Conservation (phyloP, 2,797 vertebrate species). For the Gastrophryne carolinensis region DNA sequence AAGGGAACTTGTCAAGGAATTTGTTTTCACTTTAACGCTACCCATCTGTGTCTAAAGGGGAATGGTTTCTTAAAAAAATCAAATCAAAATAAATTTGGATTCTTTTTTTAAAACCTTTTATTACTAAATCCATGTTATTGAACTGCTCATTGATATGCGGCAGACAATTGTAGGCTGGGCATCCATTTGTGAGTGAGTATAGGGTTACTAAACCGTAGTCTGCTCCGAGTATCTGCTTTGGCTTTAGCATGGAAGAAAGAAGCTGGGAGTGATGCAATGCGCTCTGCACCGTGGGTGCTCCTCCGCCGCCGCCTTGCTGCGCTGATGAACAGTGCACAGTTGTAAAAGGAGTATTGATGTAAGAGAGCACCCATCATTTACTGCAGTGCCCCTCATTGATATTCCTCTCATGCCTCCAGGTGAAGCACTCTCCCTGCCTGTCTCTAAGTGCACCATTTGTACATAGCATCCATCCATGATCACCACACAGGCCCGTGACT, state of each 20-base stretch:
- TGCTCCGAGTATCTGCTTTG: background rate
- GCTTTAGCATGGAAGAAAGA: background rate
- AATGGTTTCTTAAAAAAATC: no score
- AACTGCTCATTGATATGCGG: no score
- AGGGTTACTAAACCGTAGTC: background rate
- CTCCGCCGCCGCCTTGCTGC: conserved; percentile 6
- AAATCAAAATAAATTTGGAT: no score
- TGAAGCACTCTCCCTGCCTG: conserved; percentile 26
- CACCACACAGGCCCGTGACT: background rate
- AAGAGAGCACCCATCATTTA: conserved; percentile 38
- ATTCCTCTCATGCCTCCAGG: conserved; percentile 50
- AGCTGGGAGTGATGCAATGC: background rate
- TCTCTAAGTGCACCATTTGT: conserved; percentile 6
- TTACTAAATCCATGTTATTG: background rate
- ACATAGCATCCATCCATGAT: conserved; percentile 4
- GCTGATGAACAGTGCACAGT: conserved; percentile 36
- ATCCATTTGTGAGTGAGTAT: background rate
- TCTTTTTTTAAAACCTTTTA: background rate
- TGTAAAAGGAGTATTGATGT: conserved; percentile 43
- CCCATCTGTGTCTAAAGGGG: no score
- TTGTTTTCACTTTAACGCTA: no score
- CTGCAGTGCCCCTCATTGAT: conserved; percentile 47
- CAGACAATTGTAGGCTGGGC: background rate
- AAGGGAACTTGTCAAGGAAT: no score
- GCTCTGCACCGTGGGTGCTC: background rate